These are phyloP conservation scores for Manis crassicaudata DNA, from an alignment of 2,797 vertebrate genomes.

Conservation along the genomic window DNA sequence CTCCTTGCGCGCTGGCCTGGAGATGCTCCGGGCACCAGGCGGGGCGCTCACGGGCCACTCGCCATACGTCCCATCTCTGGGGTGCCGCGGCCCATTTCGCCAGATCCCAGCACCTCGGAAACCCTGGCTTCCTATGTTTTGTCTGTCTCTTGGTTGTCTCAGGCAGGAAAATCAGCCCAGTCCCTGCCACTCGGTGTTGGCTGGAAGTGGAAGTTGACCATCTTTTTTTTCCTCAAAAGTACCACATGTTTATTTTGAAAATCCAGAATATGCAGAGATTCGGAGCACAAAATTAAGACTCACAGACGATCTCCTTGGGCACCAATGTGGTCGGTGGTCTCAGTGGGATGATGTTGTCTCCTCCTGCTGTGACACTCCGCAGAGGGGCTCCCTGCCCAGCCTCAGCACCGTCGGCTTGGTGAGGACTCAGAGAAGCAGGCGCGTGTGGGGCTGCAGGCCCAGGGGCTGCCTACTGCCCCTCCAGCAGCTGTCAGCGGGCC, in stretches of 20 bases:
- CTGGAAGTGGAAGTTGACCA: not conserved
- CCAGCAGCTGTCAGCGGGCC: rapidly evolving
- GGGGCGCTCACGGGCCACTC: rapidly evolving
- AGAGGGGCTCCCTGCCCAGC: not conserved
- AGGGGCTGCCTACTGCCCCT: not conserved
- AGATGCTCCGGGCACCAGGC: not conserved
- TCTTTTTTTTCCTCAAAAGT: not conserved
- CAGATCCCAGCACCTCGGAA: no score
- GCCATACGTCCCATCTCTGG: rapidly evolving
- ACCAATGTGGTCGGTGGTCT: rapidly evolving
- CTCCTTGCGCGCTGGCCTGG: not conserved
- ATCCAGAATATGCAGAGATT: not conserved
- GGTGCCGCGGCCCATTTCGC: rapidly evolving
- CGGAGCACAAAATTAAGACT: not conserved
- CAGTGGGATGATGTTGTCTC: rapidly evolving
- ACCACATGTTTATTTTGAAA: not conserved
- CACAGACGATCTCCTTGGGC: not conserved
- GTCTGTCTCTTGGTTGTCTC: not conserved
- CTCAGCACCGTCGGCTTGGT: not conserved
- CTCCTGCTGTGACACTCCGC: no score
- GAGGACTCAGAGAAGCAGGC: not conserved
- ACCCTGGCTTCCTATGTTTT: not conserved
- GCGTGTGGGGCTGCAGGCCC: rapidly evolving
- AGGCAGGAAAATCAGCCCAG: not conserved
- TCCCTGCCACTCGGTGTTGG: not conserved